Evolutionary conservation across 1,140 invertebrate species (phyloP), one percentile per base, ranked within the genome.

Genomic region (Conus betulinus): DNA sequence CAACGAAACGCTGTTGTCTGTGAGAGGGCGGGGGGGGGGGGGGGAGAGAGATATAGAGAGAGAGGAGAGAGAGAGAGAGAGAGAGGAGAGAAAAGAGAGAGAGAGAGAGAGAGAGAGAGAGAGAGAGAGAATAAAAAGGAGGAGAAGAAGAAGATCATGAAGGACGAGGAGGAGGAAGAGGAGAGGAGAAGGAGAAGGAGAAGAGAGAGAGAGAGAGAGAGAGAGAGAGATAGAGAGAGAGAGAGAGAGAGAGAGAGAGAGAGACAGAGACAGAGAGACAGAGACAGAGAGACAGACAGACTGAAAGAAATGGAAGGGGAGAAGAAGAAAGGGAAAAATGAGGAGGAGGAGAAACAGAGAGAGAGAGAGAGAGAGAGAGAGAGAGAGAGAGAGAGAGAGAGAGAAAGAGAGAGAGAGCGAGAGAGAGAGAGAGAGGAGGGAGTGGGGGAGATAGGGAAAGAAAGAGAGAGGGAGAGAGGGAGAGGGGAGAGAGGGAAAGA

Each of bases 61-160:
- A 63, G 60, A 63, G 60, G 4, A 63, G 60, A 63, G 60, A 63
- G 60, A 63, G 60, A 63, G 60, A 63, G 60, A 63, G 60, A 63
- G 60, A 63, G 60, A 63, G 60, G 17, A 20, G 17, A 20, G 51
- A 8, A 83, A 20, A 83, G 82, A 52, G 82, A 83, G 23, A 52
- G 82, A 83, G 51, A 83, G 82, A 83, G 82, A 85, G 53, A 85
- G 84, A 60, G 84, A 85, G 84, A 71, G 67, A 71, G 20, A 23
- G 67, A 71, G 13, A 23, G 60, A 63, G 60, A 20, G 67, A 23
- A 20, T 3, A n/a, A 71, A 0, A 13, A 23, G 67, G 10, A n/a
- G 23, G 20, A 71, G 20, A 71, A 23, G 67, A 71, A 20, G 0
- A n/a, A 23, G 67, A 23, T 0, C 6, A n/a, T 5, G 67, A 23